These are phyloP conservation scores for Eupeodes corollae DNA, from an alignment of 1,140 invertebrate species.

Conservation along the genomic window DNA sequence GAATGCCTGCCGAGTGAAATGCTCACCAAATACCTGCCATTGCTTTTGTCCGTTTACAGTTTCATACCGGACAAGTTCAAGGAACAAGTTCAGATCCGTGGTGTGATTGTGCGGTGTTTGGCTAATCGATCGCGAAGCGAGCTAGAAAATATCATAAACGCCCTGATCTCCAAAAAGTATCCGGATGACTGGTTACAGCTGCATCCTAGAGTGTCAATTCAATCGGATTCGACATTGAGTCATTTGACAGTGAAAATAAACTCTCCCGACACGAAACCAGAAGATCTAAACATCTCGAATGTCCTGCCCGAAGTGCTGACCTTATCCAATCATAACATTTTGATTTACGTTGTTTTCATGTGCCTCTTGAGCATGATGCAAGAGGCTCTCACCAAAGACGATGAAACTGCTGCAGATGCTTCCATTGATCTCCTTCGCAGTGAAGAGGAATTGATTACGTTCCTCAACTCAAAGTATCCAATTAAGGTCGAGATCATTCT, in stretches of 20 bases:
- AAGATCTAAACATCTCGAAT: conserved; percentile 5
- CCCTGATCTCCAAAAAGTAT: conserved; percentile 2
- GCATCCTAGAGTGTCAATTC: conserved; percentile 13
- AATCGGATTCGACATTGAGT: not conserved
- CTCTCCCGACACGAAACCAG: conserved; percentile 6
- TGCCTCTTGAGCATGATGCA: conserved; percentile 14
- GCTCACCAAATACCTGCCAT: conserved; percentile 15
- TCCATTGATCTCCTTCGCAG: conserved; percentile 16
- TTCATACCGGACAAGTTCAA: conserved; percentile 7
- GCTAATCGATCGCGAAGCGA: conserved; percentile 20
- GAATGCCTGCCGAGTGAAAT: conserved; percentile 23
- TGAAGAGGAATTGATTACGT: conserved; percentile 20
- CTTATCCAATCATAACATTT: conserved; percentile 11
- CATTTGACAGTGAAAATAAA: conserved; percentile 12
- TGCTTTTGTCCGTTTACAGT: conserved; percentile 19
- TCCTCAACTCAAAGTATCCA: conserved; percentile 22
- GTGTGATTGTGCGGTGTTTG: conserved; percentile 18
- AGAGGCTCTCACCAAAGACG: conserved; percentile 1
- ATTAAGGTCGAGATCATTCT: conserved; percentile 21
- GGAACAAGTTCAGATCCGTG: conserved; percentile 1
- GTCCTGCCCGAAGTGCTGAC: conserved; percentile 13
- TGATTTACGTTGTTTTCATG: conserved; percentile 25
- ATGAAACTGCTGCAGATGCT: not conserved
- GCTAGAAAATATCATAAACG: conserved; percentile 6
- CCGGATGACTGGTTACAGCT: conserved; percentile 10